A percentile compares a stretch with the other conserved stretches of the same genome.
Evolutionary conservation across 1,140 invertebrate genomes (phyloP).

Genomic region (Argopecten irradians): DNA sequence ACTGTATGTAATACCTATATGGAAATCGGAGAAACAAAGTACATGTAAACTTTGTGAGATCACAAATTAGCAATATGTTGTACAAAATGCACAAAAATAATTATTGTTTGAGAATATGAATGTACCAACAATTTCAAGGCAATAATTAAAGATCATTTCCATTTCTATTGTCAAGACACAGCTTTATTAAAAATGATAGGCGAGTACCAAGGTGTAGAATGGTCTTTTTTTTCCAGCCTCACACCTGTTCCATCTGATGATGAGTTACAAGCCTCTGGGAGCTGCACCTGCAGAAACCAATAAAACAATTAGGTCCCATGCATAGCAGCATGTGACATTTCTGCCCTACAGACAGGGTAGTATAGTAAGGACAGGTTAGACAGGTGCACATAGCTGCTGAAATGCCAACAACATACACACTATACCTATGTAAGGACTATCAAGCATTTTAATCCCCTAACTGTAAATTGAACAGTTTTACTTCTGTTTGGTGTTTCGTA

Average conservation of each 20-base stretch:
- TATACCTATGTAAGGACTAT: not conserved
- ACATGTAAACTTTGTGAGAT: too few species aligned
- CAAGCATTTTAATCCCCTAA: not conserved
- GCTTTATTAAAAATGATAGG: too few species aligned
- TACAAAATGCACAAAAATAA: too few species aligned
- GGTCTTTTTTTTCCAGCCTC: not conserved
- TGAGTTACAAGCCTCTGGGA: not conserved
- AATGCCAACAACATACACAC: not conserved
- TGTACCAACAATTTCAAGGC: too few species aligned
- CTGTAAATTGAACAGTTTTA: not conserved
- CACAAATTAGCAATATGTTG: too few species aligned
- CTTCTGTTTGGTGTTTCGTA: not conserved
- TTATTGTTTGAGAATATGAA: too few species aligned
- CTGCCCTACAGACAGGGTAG: not conserved
- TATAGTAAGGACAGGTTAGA: not conserved
- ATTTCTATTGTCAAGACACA: too few species aligned
- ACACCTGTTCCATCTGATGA: not conserved
- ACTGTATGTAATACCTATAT: too few species aligned
- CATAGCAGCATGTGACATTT: not conserved
- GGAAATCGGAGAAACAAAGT: too few species aligned
- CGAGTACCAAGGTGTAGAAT: not conserved
- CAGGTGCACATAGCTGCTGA: not conserved
- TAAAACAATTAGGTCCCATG: not conserved
- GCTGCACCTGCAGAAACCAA: constrained; percentile 11
- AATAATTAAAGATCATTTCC: too few species aligned